These are phyloP conservation scores for Chloebia gouldiae DNA, from an alignment of 2,113 vertebrate genomes.

Conservation along the genomic window DNA sequence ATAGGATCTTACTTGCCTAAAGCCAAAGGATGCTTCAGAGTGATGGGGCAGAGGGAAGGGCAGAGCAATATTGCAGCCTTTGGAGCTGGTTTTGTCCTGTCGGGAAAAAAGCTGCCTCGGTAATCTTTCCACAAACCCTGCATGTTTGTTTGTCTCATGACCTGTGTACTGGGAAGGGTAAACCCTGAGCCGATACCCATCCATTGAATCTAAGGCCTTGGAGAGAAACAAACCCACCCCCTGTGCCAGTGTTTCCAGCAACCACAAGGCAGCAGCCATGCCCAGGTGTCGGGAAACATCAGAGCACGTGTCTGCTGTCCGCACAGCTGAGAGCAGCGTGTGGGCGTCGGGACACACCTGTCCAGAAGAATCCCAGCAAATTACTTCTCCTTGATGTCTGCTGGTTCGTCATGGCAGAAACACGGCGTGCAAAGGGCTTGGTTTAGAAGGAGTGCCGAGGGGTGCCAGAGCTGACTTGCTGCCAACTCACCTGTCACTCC, in stretches of 20 bases:
- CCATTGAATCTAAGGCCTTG: background rate
- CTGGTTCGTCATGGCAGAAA: constrained; percentile 28
- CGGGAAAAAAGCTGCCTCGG: background rate
- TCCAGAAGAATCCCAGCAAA: constrained; percentile 61
- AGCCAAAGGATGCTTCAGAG: background rate
- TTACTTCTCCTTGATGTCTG: constrained; percentile 64
- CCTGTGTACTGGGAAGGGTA: background rate
- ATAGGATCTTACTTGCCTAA: background rate
- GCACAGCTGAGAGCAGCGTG: background rate
- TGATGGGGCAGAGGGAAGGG: background rate
- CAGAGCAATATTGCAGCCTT: background rate
- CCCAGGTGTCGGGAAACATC: constrained; percentile 31
- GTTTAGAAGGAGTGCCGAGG: constrained; percentile 23
- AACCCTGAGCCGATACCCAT: background rate
- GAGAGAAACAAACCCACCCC: background rate
- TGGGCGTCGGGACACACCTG: constrained; percentile 39
- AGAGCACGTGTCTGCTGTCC: constrained; percentile 50
- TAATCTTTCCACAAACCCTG: background rate
- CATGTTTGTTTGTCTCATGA: background rate
- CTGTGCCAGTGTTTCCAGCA: background rate
- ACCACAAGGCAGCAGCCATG: background rate
- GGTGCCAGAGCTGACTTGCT: background rate
- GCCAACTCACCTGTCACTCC: constrained; percentile 66
- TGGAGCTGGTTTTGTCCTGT: background rate
- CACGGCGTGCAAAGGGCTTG: constrained; percentile 36